Conservation (phyloP, 2,113 vertebrate species). For the Ictalurus furcatus region DNA sequence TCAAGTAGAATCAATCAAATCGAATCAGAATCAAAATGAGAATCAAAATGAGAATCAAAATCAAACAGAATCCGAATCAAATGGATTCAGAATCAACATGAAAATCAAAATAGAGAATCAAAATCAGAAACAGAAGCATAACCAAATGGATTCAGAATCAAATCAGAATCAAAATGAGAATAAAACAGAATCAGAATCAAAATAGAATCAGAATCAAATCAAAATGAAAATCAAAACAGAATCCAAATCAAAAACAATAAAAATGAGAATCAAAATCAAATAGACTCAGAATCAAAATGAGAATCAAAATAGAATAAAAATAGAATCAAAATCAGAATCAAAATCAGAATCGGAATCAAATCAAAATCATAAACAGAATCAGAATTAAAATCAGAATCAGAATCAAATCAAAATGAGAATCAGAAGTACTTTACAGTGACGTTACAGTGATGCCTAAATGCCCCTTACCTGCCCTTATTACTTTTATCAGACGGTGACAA, state of each 20-base stretch:
- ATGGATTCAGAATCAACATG: not conserved
- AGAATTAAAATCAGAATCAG: too few relatives aligned
- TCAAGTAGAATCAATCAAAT: not conserved
- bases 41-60: not conserved
- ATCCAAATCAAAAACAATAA: not conserved
- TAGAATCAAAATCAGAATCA: too few relatives aligned
- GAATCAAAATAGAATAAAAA: too few relatives aligned
- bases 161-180: not conserved
- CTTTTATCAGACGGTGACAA: not conserved
- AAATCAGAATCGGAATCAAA: too few relatives aligned
- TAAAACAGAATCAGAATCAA: not conserved
- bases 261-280: not conserved
- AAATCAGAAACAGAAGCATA: not conserved
- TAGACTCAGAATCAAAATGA: not conserved
- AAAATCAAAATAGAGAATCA: not conserved
- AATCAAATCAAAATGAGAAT: not conserved
- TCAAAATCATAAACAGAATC: too few relatives aligned
- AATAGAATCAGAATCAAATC: not conserved
- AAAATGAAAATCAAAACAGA: not conserved
- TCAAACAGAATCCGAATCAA: not conserved
- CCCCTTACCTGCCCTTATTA: not conserved
- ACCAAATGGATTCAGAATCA: not conserved
- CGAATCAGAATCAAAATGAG: not conserved
- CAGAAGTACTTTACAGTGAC: too few relatives aligned
- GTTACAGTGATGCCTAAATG: too few relatives aligned